A percentile compares a stretch with the other conserved stretches of the same genome.
Evolutionary conservation across 2,797 vertebrate genomes (phyloP).

Genomic region (Thaleichthys pacificus): DNA sequence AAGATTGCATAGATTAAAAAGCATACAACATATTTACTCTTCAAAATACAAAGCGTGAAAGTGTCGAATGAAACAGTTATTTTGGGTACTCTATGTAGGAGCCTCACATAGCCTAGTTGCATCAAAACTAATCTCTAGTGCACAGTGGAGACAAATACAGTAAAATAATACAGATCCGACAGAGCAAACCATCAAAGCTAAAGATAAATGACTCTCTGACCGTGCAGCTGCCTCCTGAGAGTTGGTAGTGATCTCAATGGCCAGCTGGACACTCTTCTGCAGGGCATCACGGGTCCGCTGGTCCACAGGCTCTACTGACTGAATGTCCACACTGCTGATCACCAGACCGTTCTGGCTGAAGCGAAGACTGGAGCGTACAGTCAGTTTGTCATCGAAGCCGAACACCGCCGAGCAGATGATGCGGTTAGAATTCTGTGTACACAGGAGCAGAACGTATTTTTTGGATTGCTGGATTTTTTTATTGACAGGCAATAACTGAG

Average conservation of each 20-base stretch:
- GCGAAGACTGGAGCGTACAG: constrained; percentile 66
- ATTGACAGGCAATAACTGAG: background rate
- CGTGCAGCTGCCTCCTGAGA: constrained; percentile 88
- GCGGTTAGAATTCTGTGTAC: constrained; percentile 80
- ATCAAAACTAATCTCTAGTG: no score
- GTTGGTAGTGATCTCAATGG: constrained; percentile 94
- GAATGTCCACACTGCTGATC: constrained; percentile 91
- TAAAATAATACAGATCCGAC: no score
- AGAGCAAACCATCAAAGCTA: no score
- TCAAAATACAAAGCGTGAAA: no score
- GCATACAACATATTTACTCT: no score
- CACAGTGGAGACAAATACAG: no score
- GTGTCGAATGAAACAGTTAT: no score
- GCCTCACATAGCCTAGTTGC: no score
- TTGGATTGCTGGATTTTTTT: background rate
- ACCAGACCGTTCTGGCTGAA: constrained; percentile 84
- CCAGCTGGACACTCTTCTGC: constrained; percentile 90
- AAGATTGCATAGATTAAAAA: no score
- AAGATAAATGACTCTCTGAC: constrained; percentile 52
- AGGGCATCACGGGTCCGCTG: constrained; percentile 88
- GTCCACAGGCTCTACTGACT: constrained; percentile 90
- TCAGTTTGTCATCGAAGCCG: constrained; percentile 81
- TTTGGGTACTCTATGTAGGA: no score
- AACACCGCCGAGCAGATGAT: constrained; percentile 89
- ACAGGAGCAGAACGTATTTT: background rate